Percentiles rank a stretch among this genome's conserved stretches.
phyloP scores from a whole-genome alignment of 2,888 invertebrate genomes.

The Paralinhomoeus sp. region DNA sequence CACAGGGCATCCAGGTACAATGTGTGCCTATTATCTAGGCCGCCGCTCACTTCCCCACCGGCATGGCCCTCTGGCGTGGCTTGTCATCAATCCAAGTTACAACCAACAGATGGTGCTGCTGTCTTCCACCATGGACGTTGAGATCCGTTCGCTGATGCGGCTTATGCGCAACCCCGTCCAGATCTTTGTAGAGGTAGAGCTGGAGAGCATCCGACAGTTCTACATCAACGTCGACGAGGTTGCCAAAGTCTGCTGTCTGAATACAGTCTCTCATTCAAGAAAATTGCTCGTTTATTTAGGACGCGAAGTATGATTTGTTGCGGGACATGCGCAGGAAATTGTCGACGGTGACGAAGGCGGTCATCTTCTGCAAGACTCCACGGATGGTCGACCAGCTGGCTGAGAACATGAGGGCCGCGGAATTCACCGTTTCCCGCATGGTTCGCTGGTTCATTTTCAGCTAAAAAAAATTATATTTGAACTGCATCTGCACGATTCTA shows the following conservation, averaged over 20 bases:
- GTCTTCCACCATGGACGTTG: constrained; percentile 93
- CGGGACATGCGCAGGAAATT: constrained; percentile 96
- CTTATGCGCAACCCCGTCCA: constrained; percentile 92
- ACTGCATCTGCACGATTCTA: too few relatives aligned
- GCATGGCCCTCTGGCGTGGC: too few relatives aligned
- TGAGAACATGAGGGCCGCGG: constrained; percentile 71
- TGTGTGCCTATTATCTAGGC: too few relatives aligned
- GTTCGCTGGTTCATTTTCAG: too few relatives aligned
- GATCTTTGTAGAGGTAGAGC: constrained; percentile 85
- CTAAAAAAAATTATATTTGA: too few relatives aligned
- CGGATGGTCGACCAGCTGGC: constrained; percentile 88
- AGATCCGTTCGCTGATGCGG: constrained; percentile 84
- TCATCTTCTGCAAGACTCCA: constrained; percentile 97
- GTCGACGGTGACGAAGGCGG: constrained; percentile 96
- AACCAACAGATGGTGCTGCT: constrained; percentile 57
- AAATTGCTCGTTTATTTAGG: too few relatives aligned
- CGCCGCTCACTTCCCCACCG: not conserved
- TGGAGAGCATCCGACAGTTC: too few relatives aligned
- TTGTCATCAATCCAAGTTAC: too few relatives aligned
- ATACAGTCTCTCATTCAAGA: too few relatives aligned
- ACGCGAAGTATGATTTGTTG: constrained; percentile 45
- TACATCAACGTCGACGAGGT: constrained; percentile 83
- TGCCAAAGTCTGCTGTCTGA: too few relatives aligned
- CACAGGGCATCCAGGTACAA: constrained; percentile 62
- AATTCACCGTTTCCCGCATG: constrained; percentile 95